Base-by-base conservation (phyloP, 2,113 vertebrate species). In the Naja naja region DNA sequence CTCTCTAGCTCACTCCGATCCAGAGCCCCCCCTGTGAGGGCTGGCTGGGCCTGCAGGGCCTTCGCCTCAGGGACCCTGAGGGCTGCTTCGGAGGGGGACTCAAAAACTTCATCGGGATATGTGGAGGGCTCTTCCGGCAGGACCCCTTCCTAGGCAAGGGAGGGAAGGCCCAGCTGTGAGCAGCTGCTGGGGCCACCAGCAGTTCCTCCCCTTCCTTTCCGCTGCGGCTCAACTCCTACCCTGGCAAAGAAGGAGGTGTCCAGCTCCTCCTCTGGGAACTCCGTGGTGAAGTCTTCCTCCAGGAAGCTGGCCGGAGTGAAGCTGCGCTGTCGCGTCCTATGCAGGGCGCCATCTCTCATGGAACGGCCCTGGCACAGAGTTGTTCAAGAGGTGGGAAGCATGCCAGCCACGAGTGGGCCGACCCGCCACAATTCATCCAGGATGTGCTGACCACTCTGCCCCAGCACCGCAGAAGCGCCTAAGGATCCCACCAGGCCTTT, bases 201-300 rank as follows among this genome's bases (percentile, higher is more conserved):
- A 0, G 25, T 25, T 30, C 14, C 53, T 0, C 1, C 54, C n/a
- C 27, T 0, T 2, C 54, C 5, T 34, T 20, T 0, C 4, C 54
- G 2, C 52, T 4, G 12, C 4, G 27, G 4, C 30, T 87, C 89
- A 86, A 10, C 39, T 23, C 91, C 98, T 97, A 99, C 99, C 98
- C 99, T 98, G 94, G 99, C 99, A 1, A 99, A 99, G 97, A 99
- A 99, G 39, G 99, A 99, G 0, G 99, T 99, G 96, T 99, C 99
- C 0, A 99, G 96, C 91, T 99, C 99, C 85, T 99, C 99, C 81
- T 99, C 99, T 0, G 98, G 98, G 93, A 99, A 99, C 96, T 99
- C 99, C 14, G 98, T 97, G 0, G 98, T 98, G 69, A 81, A 81
- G 90, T 99, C 99, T 94, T 99, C 99, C 95, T 99, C 99, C 96